Evolutionary conservation across 2,888 invertebrate genomes (phyloP).

Genomic region (Coelinius sp.): DNA sequence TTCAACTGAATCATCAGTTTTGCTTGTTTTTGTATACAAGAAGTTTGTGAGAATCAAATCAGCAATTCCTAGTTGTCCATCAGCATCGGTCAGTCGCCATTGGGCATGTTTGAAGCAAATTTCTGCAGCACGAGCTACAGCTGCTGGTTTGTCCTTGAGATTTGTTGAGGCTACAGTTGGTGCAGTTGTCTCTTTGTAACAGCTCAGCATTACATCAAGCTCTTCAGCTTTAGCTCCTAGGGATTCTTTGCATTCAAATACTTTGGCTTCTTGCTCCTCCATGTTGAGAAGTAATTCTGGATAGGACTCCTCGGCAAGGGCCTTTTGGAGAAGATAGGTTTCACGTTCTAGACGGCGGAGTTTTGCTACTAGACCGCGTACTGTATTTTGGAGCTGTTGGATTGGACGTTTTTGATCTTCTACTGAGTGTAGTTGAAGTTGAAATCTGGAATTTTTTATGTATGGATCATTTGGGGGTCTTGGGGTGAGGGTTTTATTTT

Average conservation of each 20-base stretch:
- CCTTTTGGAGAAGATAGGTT: constrained; percentile 87
- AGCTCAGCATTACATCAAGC: constrained; percentile 94
- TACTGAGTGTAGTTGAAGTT: constrained; percentile 90
- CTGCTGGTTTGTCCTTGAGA: constrained; percentile 79
- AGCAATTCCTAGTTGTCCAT: constrained; percentile 97
- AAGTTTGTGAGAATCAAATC: constrained; percentile 97
- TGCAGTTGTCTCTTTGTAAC: constrained; percentile 86
- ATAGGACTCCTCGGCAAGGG: constrained; percentile 79
- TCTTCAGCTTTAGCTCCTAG: constrained; percentile 92
- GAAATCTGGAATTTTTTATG: constrained; percentile 78
- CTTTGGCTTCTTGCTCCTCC: constrained; percentile 81
- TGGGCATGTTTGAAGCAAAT: constrained; percentile 99
- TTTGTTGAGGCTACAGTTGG: constrained; percentile 73
- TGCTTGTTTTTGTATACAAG: constrained; percentile 95
- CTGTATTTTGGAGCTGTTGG: constrained; percentile 86
- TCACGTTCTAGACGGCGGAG: constrained; percentile 90
- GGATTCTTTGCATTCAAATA: constrained; percentile 91
- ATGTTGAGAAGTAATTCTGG: constrained; percentile 79
- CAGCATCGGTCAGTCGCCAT: constrained; percentile 97
- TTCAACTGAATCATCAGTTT: constrained; percentile 97
- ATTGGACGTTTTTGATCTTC: constrained; percentile 94
- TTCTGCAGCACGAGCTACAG: constrained; percentile 88
- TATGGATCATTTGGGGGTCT: no score
- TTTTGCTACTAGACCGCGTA: constrained; percentile 82
- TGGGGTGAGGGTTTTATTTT: no score